Evolutionary conservation across 1,140 invertebrate species (phyloP).

Genomic region (Bombus pyrosoma): DNA sequence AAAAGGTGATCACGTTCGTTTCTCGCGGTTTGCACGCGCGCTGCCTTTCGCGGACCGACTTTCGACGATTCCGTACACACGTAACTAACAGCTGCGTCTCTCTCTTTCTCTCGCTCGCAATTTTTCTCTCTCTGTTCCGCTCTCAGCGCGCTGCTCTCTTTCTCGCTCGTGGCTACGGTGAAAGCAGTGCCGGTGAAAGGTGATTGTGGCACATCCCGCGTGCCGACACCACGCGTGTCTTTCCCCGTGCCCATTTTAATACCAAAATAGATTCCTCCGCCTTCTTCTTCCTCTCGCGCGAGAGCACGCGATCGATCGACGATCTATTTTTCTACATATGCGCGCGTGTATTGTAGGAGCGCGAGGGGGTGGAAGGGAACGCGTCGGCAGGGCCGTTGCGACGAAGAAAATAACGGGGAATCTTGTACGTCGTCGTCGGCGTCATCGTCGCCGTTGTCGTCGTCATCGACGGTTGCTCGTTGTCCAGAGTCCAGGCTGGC

Average conservation of each 20-base stretch:
- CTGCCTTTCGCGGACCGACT: conserved; percentile 60
- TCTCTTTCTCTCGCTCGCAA: conserved; percentile 57
- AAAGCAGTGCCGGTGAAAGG: conserved; percentile 57
- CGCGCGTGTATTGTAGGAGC: too few species aligned
- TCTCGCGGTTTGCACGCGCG: conserved; percentile 53
- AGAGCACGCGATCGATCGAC: conserved; percentile 1
- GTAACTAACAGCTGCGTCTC: conserved; percentile 49
- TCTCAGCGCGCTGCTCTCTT: conserved; percentile 18
- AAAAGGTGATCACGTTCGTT: conserved; percentile 57
- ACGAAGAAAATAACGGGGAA: conserved; percentile 9
- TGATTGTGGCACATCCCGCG: conserved; percentile 43
- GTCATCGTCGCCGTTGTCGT: conserved; percentile 29
- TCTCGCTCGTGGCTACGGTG: conserved; percentile 37
- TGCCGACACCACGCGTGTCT: conserved; percentile 26
- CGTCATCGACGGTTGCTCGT: conserved; percentile 47
- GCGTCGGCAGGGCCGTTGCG: too few species aligned
- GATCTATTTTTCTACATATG: conserved; percentile 3
- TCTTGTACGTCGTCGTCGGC: conserved; percentile 28
- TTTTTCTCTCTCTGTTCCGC: conserved; percentile 41
- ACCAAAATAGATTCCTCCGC: neutral
- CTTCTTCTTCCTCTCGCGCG: neutral
- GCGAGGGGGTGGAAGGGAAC: too few species aligned
- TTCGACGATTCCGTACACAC: conserved; percentile 45
- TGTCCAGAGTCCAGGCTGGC: conserved; percentile 53
- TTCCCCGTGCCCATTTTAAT: conserved; percentile 19